These are phyloP conservation scores for Drosophila dunni DNA, from an alignment of 1,140 invertebrate genomes.

Conservation along the genomic window DNA sequence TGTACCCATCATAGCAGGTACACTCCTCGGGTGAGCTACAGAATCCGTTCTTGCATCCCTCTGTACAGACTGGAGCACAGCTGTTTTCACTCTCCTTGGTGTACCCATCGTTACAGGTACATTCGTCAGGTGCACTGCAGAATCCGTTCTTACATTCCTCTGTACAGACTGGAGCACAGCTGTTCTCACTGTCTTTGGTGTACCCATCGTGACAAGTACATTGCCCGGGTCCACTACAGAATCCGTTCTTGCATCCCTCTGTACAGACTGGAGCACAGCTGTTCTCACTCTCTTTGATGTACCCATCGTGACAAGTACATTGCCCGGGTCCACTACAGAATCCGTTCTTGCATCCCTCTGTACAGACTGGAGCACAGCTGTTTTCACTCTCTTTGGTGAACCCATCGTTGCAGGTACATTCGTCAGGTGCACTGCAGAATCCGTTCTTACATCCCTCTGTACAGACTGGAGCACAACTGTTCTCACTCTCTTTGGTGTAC, in stretches of 20 bases:
- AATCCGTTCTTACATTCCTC: slow-evolving; percentile 26
- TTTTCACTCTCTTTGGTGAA: background rate
- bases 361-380: slow-evolving; percentile 30
- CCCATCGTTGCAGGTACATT: slow-evolving; percentile 32
- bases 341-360: slow-evolving; percentile 17
- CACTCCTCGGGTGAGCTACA: slow-evolving; percentile 32
- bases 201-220: slow-evolving; percentile 24
- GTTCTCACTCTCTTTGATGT: background rate
- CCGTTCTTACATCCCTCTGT: slow-evolving; percentile 26
- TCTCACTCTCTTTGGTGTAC: slow-evolving; percentile 3
- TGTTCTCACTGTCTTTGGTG: background rate
- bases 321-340: slow-evolving; percentile 18
- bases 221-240: slow-evolving; percentile 11
- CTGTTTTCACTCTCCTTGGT: background rate
- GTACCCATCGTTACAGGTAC: slow-evolving; percentile 12
- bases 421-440: slow-evolving; percentile 18
- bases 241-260: slow-evolving; percentile 19
- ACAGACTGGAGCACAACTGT: slow-evolving; percentile 31
- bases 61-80: slow-evolving; percentile 18
- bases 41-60: slow-evolving; percentile 38
- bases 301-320: slow-evolving; percentile 24
- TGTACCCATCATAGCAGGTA: slow-evolving; percentile 8
- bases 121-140: slow-evolving; percentile 10
- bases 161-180: slow-evolving; percentile 17
- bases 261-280: slow-evolving; percentile 30